Base-by-base conservation (phyloP, 2,113 vertebrate genomes). In the Erythrocercus mccallii region DNA sequence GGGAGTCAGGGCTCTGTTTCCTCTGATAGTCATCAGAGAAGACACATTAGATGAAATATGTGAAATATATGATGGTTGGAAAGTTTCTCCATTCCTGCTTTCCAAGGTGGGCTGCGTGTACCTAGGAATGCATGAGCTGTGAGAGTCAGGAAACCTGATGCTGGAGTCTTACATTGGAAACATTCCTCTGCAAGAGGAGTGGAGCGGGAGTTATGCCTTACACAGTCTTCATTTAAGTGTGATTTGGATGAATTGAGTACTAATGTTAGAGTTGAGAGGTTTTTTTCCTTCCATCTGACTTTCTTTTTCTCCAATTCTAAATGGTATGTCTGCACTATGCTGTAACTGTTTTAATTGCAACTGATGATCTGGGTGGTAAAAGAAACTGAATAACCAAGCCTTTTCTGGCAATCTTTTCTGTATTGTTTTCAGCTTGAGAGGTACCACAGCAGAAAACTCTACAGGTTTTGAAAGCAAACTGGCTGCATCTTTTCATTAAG, bases 81-180 rank as follows among this genome's bases (percentile, higher is more conserved):
- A 93, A 73, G 50, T 73, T 80, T 45, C 61, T 72, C n/a, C 17
- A 10, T 64, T 93, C n/a, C 54, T 66, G n/a, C 81, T 80, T 66
- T 83, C 68, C 33, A 13, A 12, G 72, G 92, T 90, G 79, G 81
- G 38, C 81, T 72, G 9, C 2, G 12, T 33, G 38, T 38, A 50
- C 73, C 37, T 51, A 15, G 65, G 81, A 89, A 68, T 48, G 70
- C 50, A 28, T 3, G 22, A 79, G 14, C 35, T 44, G 33, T 40
- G 73, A 61, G 48, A 48, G 50, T 35, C 17, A 6, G 76, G 95
- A 92, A 97, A 93, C 68, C 58, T 92, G 86, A 96, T 71, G 22
- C 92, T 81, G 54, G 31, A 60, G 28, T 19, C 62, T 90, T 73
- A 27, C 11, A 6, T 1, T 40, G 37, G 81, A 88, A 94, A 82